phyloP scores from a whole-genome alignment of 30 jellyfish, hydroid and myxozoan species.

The Pelagia noctiluca region DNA sequence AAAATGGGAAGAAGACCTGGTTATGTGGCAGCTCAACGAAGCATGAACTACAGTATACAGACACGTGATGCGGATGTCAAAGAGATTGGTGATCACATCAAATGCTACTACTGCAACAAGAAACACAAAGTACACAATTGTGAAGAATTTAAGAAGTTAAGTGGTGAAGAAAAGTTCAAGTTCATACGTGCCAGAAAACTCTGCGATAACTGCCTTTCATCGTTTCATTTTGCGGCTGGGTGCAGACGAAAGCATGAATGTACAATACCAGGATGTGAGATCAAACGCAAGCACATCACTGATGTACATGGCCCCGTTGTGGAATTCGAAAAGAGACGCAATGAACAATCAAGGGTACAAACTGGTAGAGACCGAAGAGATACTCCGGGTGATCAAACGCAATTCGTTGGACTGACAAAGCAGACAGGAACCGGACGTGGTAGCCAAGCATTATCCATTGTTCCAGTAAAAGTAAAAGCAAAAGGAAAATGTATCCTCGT shows the following conservation, averaged over 20 bases:
- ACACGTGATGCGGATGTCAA: not conserved
- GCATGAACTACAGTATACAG: not conserved
- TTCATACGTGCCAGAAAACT: not conserved
- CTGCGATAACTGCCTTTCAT: not conserved
- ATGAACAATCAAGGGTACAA: not conserved
- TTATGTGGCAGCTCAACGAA: not conserved
- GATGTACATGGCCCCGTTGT: not conserved
- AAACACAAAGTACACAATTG: slow-evolving; percentile 3
- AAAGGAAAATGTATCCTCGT: not conserved
- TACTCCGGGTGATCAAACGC: not conserved
- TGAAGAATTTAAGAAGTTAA: no score
- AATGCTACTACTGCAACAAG: slow-evolving; percentile 5
- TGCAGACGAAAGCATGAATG: slow-evolving; percentile 6
- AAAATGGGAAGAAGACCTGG: not conserved
- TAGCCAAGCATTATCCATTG: slow-evolving; percentile 35
- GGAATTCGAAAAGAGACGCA: not conserved
- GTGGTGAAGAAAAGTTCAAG: not conserved
- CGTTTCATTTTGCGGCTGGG: slow-evolving; percentile 2
- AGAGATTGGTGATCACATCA: not conserved
- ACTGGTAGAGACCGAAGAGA: no score
- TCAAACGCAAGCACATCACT: slow-evolving; percentile 6
- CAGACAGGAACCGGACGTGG: slow-evolving; percentile 61
- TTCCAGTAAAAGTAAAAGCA: slow-evolving; percentile 46
- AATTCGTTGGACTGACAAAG: slow-evolving; percentile 31
- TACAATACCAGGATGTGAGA: not conserved